Evolutionary conservation across 1,140 invertebrate genomes (phyloP), one percentile per base, ranked within the genome.

Genomic region (Nasonia longicornis): DNA sequence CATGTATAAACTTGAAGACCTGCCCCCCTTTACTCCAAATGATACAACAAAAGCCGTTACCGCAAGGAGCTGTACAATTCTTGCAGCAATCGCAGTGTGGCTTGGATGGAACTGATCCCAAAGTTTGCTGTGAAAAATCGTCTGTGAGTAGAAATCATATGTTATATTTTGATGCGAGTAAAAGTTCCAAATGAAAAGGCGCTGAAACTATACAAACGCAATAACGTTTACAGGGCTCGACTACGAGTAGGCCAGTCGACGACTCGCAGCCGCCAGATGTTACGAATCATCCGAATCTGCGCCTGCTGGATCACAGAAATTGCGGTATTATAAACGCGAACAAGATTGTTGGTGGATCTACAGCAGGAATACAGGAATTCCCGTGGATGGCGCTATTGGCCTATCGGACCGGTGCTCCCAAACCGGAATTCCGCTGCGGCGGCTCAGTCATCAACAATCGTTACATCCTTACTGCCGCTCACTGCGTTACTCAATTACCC

Each of bases 381-480:
- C 94, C 94, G 0, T 95, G 94, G 94, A 94, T 94, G 93, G 93
- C 92, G 0, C 86, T 94, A 0, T 84, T 95, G 10, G 88, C 90
- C 0, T 94, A 94, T 75, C 83, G 90, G 29, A 90, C 87, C 79
- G 84, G 91, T n/a, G 35, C 8, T 1, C 7, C 29, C 0, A 35
- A 31, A 31, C 86, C 86, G 1, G 90, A 92, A 83, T 93, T 93
- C 79, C 90, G 91, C 77, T 95, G 95, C 84, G 94, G 93, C 1
- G 95, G 94, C 4, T 90, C 94, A 0, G 84, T 95, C 2, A 95
- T 95, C 78, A 93, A 91, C 67, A 87, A 92, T 63, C 89, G 93
- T 84, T 94, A 95, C 84, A 91, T 95, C 48, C 87, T 95, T 20
- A 95, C 94, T 1, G 94, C 94, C 2, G 95, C 94, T 1, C 95